Evolutionary conservation across 2,113 vertebrate genomes (phyloP), one percentile per base, ranked within the genome.

Genomic region (Mormoops blainvillei): DNA sequence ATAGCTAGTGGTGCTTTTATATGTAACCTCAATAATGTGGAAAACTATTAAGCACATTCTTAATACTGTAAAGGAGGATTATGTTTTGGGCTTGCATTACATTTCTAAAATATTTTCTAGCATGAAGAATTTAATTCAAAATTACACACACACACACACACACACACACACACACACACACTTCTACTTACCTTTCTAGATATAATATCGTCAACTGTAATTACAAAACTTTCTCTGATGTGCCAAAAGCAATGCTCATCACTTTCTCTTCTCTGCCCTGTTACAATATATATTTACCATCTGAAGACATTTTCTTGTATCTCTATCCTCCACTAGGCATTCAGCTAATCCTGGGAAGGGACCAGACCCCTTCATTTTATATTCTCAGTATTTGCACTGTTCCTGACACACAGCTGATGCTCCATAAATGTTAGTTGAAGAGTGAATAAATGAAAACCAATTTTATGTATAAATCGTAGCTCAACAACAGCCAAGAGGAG

Each of bases 21-120:
- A 84, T 74, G 50, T 76, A 67, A 76, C 24, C 61, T 91, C 71
- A 91, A n/a, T 67, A 45, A 56, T 43, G 16, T 43, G 16, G 83
- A 68, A 87, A 71, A 68, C 50, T 20, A 77, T 76, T 86, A 90
- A 71, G 63, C 33, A 43, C 43, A 3, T 9, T 86, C 3, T 56
- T 52, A 14, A 73, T 31, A 73, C 15, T 68, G 58, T 82, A 68
- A 91, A 92, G 45, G 70, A 89, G 33, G 95, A 70, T 92, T 74
- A 41, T 41, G 56, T 33, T 78, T 89, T 89, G 54, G n/a, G 13
- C 87, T 68, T 94, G 28, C 76, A 65, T 80, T 83, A 65, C 83
- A 87, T 16, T 92, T 81, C n/a, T 76, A 84, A 96, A 81, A 80
- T 89, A 87, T 36, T 87, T 84, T 94, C 67, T 92, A 48, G 56